Evolutionary conservation across 2,888 invertebrate genomes (phyloP).

Genomic region (Argyresthia goedartella): DNA sequence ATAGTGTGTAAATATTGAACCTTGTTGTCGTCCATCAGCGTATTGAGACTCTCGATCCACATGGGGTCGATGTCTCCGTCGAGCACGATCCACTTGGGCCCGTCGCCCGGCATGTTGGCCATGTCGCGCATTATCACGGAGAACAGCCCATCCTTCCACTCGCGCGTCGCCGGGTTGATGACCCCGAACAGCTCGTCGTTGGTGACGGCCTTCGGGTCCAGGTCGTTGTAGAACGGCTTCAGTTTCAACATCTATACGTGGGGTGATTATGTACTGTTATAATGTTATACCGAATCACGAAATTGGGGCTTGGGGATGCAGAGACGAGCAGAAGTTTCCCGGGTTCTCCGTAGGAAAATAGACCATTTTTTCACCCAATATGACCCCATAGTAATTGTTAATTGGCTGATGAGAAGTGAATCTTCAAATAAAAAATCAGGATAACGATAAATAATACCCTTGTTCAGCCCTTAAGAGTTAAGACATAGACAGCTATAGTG

Average conservation of each 20-base stretch:
- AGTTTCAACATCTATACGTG: slow-evolving; percentile 74
- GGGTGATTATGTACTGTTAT: background rate
- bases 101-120: slow-evolving; percentile 87
- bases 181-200: slow-evolving; percentile 96
- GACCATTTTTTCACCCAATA: too few relatives aligned
- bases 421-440: too few relatives aligned
- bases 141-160: slow-evolving; percentile 94
- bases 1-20: too few relatives aligned
- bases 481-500: too few relatives aligned
- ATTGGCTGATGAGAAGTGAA: too few relatives aligned
- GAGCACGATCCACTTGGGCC: slow-evolving; percentile 94
- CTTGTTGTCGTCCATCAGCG: slow-evolving; percentile 98
- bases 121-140: slow-evolving; percentile 95
- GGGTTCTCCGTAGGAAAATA: too few relatives aligned
- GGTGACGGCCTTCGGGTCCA: slow-evolving; percentile 97
- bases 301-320: too few relatives aligned
- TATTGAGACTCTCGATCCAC: slow-evolving; percentile 98
- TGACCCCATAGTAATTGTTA: too few relatives aligned
- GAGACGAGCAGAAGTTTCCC: too few relatives aligned
- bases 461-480: too few relatives aligned
- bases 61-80: slow-evolving; percentile 98
- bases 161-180: slow-evolving; percentile 92
- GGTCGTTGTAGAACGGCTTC: slow-evolving; percentile 88
- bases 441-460: too few relatives aligned
- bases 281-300: too few relatives aligned